Evolutionary conservation across 2,888 invertebrate species (phyloP).

Genomic region (Lasioglossum morio): DNA sequence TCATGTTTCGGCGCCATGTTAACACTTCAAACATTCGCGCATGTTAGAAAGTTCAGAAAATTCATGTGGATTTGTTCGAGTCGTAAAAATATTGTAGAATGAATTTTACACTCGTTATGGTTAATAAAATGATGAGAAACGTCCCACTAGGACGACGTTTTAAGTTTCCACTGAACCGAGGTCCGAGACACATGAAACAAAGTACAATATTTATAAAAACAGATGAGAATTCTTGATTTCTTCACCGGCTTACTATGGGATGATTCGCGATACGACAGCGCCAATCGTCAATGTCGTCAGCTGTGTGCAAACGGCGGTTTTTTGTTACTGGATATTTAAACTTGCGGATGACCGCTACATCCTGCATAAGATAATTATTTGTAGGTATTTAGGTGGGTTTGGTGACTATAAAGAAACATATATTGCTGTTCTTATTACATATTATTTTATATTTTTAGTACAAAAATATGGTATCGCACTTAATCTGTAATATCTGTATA

Average conservation of each 20-base stretch:
- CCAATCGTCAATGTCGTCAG: slow-evolving; percentile 67
- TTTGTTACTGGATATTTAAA: slow-evolving; percentile 51
- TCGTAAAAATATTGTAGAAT: slow-evolving; percentile 19
- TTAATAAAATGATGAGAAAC: slow-evolving; percentile 26
- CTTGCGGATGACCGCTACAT: slow-evolving; percentile 44
- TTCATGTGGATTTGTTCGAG: slow-evolving; percentile 48
- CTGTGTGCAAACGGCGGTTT: slow-evolving; percentile 55
- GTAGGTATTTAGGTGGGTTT: too few relatives aligned
- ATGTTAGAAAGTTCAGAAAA: slow-evolving; percentile 70
- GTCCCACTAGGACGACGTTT: slow-evolving; percentile 24
- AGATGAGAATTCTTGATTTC: slow-evolving; percentile 68
- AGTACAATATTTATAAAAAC: slow-evolving; percentile 74
- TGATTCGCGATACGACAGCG: slow-evolving; percentile 64
- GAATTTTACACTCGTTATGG: slow-evolving; percentile 28
- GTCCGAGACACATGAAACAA: slow-evolving; percentile 44
- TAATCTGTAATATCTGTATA: slow-evolving; percentile 24
- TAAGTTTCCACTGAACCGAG: slow-evolving; percentile 39
- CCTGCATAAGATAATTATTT: slow-evolving; percentile 23
- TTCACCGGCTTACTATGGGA: slow-evolving; percentile 61
- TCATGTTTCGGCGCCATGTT: slow-evolving; percentile 82
- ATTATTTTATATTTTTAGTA: slow-evolving; percentile 34
- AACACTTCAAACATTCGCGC: slow-evolving; percentile 79
- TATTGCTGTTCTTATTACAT: slow-evolving; percentile 24
- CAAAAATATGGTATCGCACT: slow-evolving; percentile 51
- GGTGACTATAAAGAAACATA: slow-evolving; percentile 4